phyloP scores from a whole-genome alignment of 2,888 invertebrate genomes.

The Chloroclystis v-ata region DNA sequence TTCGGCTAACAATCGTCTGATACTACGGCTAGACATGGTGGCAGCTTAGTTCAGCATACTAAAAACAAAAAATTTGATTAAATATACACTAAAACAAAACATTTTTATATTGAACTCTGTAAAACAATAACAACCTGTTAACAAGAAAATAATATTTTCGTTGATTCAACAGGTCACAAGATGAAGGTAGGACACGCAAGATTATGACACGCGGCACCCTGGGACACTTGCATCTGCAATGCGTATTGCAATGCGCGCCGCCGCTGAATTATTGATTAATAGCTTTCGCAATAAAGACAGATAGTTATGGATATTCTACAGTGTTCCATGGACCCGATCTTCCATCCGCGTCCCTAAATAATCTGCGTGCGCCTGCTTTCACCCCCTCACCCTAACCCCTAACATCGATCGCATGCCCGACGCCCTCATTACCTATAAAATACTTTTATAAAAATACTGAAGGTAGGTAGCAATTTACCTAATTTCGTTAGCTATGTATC shows the following conservation, averaged over 20 bases:
- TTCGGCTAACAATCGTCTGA: constrained; percentile 4
- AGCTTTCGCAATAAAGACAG: background rate
- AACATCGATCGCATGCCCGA: too few species aligned
- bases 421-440: too few species aligned
- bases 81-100: background rate
- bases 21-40: constrained; percentile 15
- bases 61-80: background rate
- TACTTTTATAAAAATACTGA: too few species aligned
- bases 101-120: background rate
- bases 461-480: too few species aligned
- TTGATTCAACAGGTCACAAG: too few species aligned
- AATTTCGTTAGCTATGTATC: too few species aligned
- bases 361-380: too few species aligned
- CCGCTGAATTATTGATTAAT: constrained; percentile 10
- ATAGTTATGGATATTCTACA: background rate
- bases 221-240: constrained; percentile 4
- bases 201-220: too few species aligned
- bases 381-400: too few species aligned
- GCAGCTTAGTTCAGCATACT: background rate
- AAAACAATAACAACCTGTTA: too few species aligned
- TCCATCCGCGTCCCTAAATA: background rate
- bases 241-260: constrained; percentile 9
- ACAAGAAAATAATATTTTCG: too few species aligned
- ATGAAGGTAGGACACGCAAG: too few species aligned
- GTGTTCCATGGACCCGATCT: background rate